phyloP scores from a whole-genome alignment of 1,140 invertebrate genomes.

The Parapsyche elsis region DNA sequence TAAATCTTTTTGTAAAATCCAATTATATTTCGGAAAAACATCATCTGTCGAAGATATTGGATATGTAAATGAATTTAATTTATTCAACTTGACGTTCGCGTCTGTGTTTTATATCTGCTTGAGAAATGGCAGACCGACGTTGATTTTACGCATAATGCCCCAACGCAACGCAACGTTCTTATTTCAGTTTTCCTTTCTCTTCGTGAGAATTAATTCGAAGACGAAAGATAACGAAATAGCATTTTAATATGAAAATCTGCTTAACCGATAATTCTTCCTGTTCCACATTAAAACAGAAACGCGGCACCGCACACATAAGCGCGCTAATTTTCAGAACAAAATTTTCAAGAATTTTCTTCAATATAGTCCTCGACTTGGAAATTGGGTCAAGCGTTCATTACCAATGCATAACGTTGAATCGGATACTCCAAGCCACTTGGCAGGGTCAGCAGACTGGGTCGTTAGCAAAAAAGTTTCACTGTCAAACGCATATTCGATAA shows the following conservation, averaged over 20 bases:
- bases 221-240: no score
- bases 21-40: no score
- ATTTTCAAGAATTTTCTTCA: no score
- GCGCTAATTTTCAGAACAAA: no score
- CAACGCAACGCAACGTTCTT: background rate
- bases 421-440: background rate
- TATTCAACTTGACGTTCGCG: background rate
- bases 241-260: no score
- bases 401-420: background rate
- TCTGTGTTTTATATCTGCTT: background rate
- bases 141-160: background rate
- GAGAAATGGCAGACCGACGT: background rate
- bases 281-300: no score
- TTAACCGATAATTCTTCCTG: no score
- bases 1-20: no score
- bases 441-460: no score
- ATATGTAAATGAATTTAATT: conserved; percentile 3
- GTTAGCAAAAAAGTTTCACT: no score
- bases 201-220: background rate
- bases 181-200: background rate
- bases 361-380: background rate
- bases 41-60: background rate
- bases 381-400: conserved; percentile 5
- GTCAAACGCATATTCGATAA: no score
- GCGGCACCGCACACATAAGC: no score